phyloP scores from a whole-genome alignment of 2,113 vertebrate genomes.

The Chloebia gouldiae region DNA sequence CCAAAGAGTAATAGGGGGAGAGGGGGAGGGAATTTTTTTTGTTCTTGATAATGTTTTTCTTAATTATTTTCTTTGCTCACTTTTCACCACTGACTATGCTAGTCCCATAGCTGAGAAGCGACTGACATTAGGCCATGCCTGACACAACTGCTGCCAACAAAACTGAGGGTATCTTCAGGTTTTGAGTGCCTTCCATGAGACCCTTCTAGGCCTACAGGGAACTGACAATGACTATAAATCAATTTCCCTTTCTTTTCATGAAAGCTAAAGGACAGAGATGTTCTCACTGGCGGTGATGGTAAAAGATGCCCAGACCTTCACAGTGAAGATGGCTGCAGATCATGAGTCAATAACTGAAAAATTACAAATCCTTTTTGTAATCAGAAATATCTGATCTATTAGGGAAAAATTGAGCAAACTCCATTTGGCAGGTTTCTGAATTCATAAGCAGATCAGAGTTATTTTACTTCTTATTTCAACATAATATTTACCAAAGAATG shows the following conservation, averaged over 20 bases:
- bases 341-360: not conserved
- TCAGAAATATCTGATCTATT: not conserved
- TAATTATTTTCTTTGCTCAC: not conserved
- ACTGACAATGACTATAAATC: not conserved
- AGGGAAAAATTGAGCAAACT: not conserved
- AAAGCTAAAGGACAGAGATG: not conserved
- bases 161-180: not conserved
- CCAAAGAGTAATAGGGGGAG: accelerated
- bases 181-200: not conserved
- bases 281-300: not conserved
- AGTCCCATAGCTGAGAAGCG: not conserved
- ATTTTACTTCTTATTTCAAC: not conserved
- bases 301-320: not conserved
- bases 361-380: not conserved
- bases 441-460: not conserved
- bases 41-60: not conserved
- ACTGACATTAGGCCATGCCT: not conserved
- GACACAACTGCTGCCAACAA: not conserved
- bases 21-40: accelerated
- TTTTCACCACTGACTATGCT: not conserved
- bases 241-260: not conserved
- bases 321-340: not conserved
- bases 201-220: not conserved
- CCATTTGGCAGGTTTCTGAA: not conserved
- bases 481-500: not conserved